Evolutionary conservation across 2,888 invertebrate genomes (phyloP), one percentile per base, ranked within the genome.

Genomic region (Metopia argyrocephala): DNA sequence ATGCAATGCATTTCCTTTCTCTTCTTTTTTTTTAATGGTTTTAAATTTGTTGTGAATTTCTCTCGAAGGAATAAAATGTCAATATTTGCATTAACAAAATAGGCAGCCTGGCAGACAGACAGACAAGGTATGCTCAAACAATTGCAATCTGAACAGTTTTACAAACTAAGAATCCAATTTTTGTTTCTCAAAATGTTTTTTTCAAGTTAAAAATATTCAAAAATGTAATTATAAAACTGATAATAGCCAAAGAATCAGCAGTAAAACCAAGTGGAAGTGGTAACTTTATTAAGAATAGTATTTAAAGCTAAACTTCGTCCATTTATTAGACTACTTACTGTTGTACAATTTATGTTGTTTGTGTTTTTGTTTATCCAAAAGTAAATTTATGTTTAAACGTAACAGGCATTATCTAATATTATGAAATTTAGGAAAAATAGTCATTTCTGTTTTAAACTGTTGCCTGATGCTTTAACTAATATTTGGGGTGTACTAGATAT

Each of bases 61-160:
- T 79, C 82, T 78, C 83, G 71, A 82, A 84, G 84, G 82, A 82
- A 83, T 79, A 57, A 78, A 59, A 83, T 76, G 83, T 82, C 84
- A 83, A 80, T 78, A 74, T 79, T 75, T 68, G 61, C 74, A 76
- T 74, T 78, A 78, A 71, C 46, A 75, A 52, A 38, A 38, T 65
- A 38, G 64, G 38, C 38, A 38, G 31, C 12, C 38, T 3, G 12
- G 15, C 38, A 38, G 38, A 12, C 31, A 38, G 9, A 12, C 59
- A 38, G 64, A 65, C 57, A 79, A 79, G 69, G 52, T 69, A 50
- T 50, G 31, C 48, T 23, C 31, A 57, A 59, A 61, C 65, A 70
- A 65, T 64, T 70, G 57, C 64, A 68, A 31, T 66, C 71, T 54
- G 25, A 45, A 48, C 48, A 69, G 31, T 45, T 75, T 45, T 9